These are phyloP conservation scores for Netelia fuscicornis DNA, from an alignment of 2,888 invertebrate species.

Conservation along the genomic window DNA sequence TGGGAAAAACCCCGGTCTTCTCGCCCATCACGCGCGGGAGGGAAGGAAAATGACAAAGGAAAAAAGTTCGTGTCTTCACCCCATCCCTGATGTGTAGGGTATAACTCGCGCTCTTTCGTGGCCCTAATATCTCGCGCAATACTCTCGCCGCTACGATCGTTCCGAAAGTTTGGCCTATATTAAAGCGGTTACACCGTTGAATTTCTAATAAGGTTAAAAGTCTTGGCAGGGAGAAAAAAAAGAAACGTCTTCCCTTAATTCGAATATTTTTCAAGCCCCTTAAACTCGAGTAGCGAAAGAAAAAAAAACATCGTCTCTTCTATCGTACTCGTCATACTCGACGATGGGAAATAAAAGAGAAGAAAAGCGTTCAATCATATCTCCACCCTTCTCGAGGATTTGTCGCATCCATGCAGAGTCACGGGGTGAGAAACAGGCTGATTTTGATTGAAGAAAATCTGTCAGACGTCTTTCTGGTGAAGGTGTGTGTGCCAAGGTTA, in stretches of 20 bases:
- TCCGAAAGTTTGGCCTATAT: constrained; percentile 6
- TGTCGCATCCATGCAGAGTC: constrained; percentile 17
- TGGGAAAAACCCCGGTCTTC: constrained; percentile 26
- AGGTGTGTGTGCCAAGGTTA: constrained; percentile 32
- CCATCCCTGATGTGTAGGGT: no score
- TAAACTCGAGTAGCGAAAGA: not conserved
- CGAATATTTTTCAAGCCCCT: not conserved
- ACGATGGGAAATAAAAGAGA: not conserved
- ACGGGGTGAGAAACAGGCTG: not conserved
- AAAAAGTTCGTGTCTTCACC: constrained; percentile 21
- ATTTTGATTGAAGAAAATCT: constrained; percentile 43
- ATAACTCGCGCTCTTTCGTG: not conserved
- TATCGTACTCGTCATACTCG: not conserved
- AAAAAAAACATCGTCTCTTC: not conserved
- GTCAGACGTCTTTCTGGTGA: constrained; percentile 53
- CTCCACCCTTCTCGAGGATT: constrained; percentile 13
- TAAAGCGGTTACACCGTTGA: constrained; percentile 3
- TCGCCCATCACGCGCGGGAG: constrained; percentile 21
- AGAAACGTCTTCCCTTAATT: not conserved
- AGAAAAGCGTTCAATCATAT: constrained; percentile 36
- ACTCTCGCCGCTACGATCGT: constrained; percentile 29
- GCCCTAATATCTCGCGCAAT: constrained; percentile 28
- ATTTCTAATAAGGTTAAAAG: constrained; percentile 11
- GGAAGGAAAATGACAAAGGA: constrained; percentile 26
- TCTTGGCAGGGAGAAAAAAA: not conserved